Conservation (phyloP, 2,888 invertebrate species). For the Cheilosia vulpina region DNA sequence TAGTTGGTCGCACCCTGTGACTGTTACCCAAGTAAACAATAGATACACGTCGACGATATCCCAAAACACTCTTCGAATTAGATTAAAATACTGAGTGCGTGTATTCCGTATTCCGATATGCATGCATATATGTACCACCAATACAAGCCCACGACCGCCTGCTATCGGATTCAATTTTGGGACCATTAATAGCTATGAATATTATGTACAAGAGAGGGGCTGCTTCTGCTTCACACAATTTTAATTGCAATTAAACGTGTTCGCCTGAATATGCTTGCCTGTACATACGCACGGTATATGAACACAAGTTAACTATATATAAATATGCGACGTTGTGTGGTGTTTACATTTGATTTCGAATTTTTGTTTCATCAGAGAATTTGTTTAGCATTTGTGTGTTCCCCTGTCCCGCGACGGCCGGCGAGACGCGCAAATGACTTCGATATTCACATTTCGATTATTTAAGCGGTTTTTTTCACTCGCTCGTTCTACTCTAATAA, state of each 20-base stretch:
- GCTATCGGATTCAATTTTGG: constrained; percentile 5
- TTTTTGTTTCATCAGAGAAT: constrained; percentile 12
- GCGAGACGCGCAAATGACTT: constrained; percentile 29
- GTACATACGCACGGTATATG: not conserved
- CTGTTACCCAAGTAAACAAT: constrained; percentile 49
- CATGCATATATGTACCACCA: constrained; percentile 3
- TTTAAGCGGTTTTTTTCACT: constrained; percentile 18
- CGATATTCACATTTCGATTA: constrained; percentile 26
- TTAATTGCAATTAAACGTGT: not conserved
- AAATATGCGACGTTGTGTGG: too few species aligned
- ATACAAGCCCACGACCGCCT: constrained; percentile 11
- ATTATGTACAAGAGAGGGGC: not conserved
- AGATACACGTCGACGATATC: constrained; percentile 15
- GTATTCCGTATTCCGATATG: constrained; percentile 1
- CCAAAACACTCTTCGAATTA: constrained; percentile 31
- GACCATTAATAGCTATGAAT: not conserved
- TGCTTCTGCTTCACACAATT: constrained; percentile 2
- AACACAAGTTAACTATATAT: not conserved
- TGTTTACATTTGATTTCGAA: too few species aligned
- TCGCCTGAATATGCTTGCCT: not conserved
- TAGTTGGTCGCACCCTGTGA: constrained; percentile 49
- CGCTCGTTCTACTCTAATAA: constrained; percentile 7
- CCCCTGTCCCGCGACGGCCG: not conserved
- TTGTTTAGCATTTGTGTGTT: constrained; percentile 39
- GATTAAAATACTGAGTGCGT: constrained; percentile 39